Conservation (phyloP, 1,140 invertebrate genomes). For the Drosophila asahinai region DNA sequence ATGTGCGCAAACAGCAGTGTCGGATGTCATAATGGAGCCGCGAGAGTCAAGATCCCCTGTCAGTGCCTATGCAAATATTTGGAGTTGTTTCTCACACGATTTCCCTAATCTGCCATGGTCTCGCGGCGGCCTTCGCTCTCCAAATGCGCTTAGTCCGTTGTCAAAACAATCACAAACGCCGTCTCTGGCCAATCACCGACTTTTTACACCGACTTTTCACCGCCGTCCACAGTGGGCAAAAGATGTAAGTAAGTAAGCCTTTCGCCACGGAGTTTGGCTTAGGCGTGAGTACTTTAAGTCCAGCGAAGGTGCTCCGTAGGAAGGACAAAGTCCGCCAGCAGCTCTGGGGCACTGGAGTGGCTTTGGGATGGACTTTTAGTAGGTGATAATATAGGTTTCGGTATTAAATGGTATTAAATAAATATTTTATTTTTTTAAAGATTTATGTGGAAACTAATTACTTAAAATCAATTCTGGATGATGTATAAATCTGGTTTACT, state of each 20-base stretch:
- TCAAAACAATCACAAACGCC: conserved; percentile 49
- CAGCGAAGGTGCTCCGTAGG: conserved; percentile 23
- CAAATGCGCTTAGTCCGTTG: conserved; percentile 35
- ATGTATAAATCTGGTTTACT: neutral
- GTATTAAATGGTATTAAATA: no score
- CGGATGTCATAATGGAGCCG: conserved; percentile 71
- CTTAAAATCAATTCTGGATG: neutral
- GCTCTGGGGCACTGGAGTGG: neutral
- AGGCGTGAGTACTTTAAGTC: neutral
- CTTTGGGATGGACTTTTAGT: conserved; percentile 18
- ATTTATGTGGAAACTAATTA: neutral
- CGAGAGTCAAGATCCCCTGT: neutral
- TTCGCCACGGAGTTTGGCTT: conserved; percentile 10
- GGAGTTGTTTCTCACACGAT: conserved; percentile 48
- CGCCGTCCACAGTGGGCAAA: conserved; percentile 11
- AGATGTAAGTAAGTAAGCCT: conserved; percentile 23
- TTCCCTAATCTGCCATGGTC: conserved; percentile 34
- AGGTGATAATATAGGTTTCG: no score
- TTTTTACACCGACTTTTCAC: conserved; percentile 25
- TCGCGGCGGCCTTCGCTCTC: conserved; percentile 11
- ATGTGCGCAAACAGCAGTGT: conserved; percentile 79
- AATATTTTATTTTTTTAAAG: no score
- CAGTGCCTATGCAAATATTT: conserved; percentile 63
- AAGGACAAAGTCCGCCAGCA: conserved; percentile 41
- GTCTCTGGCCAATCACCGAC: conserved; percentile 33